A percentile compares a stretch with the other conserved stretches of the same genome.
Conservation (phyloP, 2,797 vertebrate species). For the Poecilia wingei region DNA sequence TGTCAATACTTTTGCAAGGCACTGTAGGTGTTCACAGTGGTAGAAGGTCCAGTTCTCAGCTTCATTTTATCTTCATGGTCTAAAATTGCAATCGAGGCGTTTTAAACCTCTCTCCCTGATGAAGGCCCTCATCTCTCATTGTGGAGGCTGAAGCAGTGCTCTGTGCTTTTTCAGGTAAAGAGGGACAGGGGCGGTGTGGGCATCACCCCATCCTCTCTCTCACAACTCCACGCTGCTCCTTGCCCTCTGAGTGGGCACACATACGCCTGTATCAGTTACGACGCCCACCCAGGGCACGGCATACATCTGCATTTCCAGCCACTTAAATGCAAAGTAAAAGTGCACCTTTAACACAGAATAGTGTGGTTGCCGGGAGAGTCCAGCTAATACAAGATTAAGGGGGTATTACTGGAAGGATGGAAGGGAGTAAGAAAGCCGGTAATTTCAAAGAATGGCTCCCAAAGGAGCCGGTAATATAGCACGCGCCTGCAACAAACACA, state of each 20-base stretch:
- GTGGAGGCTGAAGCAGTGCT: slow-evolving; percentile 76
- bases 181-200: slow-evolving; percentile 78
- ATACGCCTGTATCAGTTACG: slow-evolving; percentile 79
- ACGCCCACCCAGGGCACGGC: slow-evolving; percentile 80
- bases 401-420: slow-evolving; percentile 77
- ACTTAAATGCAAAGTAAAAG: slow-evolving; percentile 84
- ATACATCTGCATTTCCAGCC: slow-evolving; percentile 81
- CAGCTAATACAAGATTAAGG: slow-evolving; percentile 73
- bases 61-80: slow-evolving; percentile 46
- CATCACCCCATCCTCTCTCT: slow-evolving; percentile 75
- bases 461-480: slow-evolving; percentile 64
- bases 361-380: slow-evolving; percentile 76
- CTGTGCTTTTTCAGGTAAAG: slow-evolving; percentile 79
- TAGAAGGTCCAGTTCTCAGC: slow-evolving; percentile 20
- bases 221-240: slow-evolving; percentile 73
- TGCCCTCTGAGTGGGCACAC: slow-evolving; percentile 79
- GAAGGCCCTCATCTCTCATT: slow-evolving; percentile 68
- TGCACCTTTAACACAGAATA: slow-evolving; percentile 81
- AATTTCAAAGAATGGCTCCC: slow-evolving; percentile 78
- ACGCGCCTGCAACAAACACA: slow-evolving; percentile 59
- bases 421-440: slow-evolving; percentile 74
- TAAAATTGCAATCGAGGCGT: slow-evolving; percentile 36
- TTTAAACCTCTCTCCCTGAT: slow-evolving; percentile 57
- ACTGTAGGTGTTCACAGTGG: background rate
- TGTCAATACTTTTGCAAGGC: slow-evolving; percentile 8